These are phyloP conservation scores for Calyptommatus sinebrachiatus DNA, from an alignment of 2,113 vertebrate genomes.

Conservation along the genomic window DNA sequence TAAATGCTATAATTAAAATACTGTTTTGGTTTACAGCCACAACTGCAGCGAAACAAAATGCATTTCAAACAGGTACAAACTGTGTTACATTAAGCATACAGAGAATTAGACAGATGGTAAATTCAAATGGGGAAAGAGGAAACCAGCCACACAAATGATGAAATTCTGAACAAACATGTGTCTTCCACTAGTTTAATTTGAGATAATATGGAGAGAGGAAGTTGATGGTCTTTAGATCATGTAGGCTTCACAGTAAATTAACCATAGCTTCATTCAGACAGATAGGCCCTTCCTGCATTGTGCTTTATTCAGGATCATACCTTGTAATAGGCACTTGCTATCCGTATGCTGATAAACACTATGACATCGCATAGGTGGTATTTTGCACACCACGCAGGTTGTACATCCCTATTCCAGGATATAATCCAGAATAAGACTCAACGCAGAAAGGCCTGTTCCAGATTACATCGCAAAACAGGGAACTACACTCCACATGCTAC, in stretches of 20 bases:
- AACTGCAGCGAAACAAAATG: background rate
- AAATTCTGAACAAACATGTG: background rate
- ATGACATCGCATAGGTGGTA: too few relatives aligned
- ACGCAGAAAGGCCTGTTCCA: too few relatives aligned
- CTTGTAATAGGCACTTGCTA: too few relatives aligned
- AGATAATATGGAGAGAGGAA: background rate
- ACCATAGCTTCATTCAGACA: background rate
- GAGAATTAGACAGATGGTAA: conserved; percentile 14
- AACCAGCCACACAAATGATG: background rate
- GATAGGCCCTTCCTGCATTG: too few relatives aligned
- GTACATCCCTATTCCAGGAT: too few relatives aligned
- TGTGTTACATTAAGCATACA: conserved; percentile 1
- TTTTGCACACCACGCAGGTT: too few relatives aligned
- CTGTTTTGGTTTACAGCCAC: background rate
- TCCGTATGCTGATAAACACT: too few relatives aligned
- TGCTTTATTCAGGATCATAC: too few relatives aligned
- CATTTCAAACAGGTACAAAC: background rate
- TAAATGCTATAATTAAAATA: conserved; percentile 5
- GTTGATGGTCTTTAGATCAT: background rate
- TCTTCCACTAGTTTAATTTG: background rate
- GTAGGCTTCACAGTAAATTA: background rate
- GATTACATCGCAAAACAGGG: too few relatives aligned
- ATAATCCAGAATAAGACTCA: too few relatives aligned
- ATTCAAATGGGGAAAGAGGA: conserved; percentile 10
- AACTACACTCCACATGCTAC: too few relatives aligned